Percentiles rank a stretch among this genome's conserved stretches.
These are phyloP conservation scores for Alsophila aescularia DNA, from an alignment of 2,888 invertebrate genomes.

Conservation along the genomic window DNA sequence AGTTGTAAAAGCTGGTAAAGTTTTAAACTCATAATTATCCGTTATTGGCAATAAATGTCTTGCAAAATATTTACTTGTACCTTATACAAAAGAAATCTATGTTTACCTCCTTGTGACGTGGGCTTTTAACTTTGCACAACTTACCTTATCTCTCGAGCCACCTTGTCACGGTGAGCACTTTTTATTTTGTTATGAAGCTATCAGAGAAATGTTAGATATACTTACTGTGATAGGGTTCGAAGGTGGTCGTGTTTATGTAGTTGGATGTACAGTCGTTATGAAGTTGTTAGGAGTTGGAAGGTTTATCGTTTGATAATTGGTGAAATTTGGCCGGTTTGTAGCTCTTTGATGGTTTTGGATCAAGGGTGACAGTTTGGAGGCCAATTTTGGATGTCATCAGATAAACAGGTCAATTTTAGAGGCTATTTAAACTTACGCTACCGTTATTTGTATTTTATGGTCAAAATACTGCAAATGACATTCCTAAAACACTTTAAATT, in stretches of 20 bases:
- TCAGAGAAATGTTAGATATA: too few relatives aligned
- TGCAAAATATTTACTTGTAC: slow-evolving; percentile 16
- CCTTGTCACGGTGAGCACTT: not conserved
- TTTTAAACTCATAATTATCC: slow-evolving; percentile 14
- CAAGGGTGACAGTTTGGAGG: slow-evolving; percentile 20
- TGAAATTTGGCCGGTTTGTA: slow-evolving; percentile 25
- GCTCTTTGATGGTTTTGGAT: slow-evolving; percentile 27
- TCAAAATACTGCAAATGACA: too few relatives aligned
- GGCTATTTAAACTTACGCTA: not conserved
- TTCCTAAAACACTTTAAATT: too few relatives aligned
- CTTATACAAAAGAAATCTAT: slow-evolving; percentile 27
- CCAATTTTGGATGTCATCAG: slow-evolving; percentile 9
- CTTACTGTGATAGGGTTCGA: slow-evolving; percentile 1
- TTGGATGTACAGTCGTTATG: slow-evolving; percentile 19
- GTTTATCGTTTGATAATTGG: slow-evolving; percentile 35
- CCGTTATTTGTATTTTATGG: too few relatives aligned
- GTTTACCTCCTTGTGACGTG: slow-evolving; percentile 21
- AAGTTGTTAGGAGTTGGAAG: slow-evolving; percentile 24
- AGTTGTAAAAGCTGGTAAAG: slow-evolving; percentile 10
- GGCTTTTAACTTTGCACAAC: slow-evolving; percentile 17
- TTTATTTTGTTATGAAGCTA: not conserved
- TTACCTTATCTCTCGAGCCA: slow-evolving; percentile 4
- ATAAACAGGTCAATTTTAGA: slow-evolving; percentile 15
- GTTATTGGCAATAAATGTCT: slow-evolving; percentile 23
- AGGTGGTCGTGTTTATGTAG: slow-evolving; percentile 6